Percentiles rank a stretch among this genome's conserved stretches.
These are phyloP conservation scores for Mola mola DNA, from an alignment of 2,113 vertebrate genomes.

Conservation along the genomic window DNA sequence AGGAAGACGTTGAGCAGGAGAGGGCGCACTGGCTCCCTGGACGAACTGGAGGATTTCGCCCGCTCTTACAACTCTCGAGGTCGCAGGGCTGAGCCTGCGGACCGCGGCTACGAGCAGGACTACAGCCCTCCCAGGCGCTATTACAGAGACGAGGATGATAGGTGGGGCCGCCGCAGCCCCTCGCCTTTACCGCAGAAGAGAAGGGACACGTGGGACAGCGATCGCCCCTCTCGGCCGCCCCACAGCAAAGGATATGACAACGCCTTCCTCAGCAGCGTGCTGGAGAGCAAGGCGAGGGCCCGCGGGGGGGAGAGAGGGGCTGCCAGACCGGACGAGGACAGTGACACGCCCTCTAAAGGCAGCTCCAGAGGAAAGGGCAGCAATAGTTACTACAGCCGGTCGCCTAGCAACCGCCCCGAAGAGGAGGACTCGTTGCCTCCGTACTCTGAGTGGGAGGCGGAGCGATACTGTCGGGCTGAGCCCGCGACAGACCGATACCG, in stretches of 20 bases:
- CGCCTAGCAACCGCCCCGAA: constrained; percentile 79
- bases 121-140: constrained; percentile 67
- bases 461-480: constrained; percentile 78
- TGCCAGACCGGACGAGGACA: constrained; percentile 78
- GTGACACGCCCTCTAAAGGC: constrained; percentile 89
- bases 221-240: constrained; percentile 60
- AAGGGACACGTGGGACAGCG: constrained; percentile 86
- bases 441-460: constrained; percentile 87
- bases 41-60: constrained; percentile 93
- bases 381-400: constrained; percentile 75
- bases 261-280: constrained; percentile 82
- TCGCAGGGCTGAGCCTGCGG: constrained; percentile 72
- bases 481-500: constrained; percentile 68
- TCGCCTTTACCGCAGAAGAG: constrained; percentile 83
- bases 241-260: constrained; percentile 84
- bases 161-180: constrained; percentile 83
- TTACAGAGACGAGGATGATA: constrained; percentile 70
- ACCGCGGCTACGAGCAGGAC: constrained; percentile 76
- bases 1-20: constrained; percentile 87
- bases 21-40: constrained; percentile 90
- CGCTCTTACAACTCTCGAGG: constrained; percentile 82
- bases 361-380: constrained; percentile 85
- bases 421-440: constrained; percentile 91
- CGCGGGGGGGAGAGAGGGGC: constrained; percentile 57
- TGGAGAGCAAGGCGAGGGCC: constrained; percentile 86